A percentile compares a stretch with the other conserved stretches of the same genome.
Evolutionary conservation across 1,140 invertebrate species (phyloP).

Genomic region (Zaprionus nigranus): DNA sequence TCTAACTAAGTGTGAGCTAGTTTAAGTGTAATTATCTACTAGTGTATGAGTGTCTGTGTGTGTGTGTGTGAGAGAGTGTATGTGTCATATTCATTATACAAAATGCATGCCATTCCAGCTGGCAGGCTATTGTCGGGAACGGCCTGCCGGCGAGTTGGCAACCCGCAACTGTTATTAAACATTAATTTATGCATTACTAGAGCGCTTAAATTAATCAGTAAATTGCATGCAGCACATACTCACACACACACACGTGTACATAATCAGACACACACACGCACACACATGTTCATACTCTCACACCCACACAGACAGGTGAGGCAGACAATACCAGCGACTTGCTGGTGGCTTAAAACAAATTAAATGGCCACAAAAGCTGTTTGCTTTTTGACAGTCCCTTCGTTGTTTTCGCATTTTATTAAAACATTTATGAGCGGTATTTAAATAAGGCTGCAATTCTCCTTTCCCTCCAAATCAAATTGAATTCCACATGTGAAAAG

Average conservation of each 20-base stretch:
- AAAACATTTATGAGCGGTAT: constrained; percentile 20
- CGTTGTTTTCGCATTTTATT: constrained; percentile 39
- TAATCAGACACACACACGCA: constrained; percentile 2
- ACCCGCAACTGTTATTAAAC: constrained; percentile 65
- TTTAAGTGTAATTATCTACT: constrained; percentile 6
- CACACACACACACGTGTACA: constrained; percentile 7
- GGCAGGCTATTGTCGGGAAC: constrained; percentile 34
- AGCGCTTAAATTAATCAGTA: constrained; percentile 76
- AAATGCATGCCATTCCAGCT: constrained; percentile 17
- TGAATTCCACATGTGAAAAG: background rate
- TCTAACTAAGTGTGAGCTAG: constrained; percentile 29
- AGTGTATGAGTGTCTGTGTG: constrained; percentile 13
- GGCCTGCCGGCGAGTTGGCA: constrained; percentile 29
- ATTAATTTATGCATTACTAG: constrained; percentile 78
- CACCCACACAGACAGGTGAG: constrained; percentile 9
- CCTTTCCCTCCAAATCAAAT: background rate
- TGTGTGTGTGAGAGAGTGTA: constrained; percentile 13
- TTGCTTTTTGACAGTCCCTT: constrained; percentile 45
- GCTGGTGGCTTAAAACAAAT: constrained; percentile 45
- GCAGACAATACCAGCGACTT: constrained; percentile 28
- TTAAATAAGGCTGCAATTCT: constrained; percentile 9
- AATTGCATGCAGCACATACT: constrained; percentile 49
- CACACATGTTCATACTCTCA: constrained; percentile 15
- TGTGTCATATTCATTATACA: constrained; percentile 36
- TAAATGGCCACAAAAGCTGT: constrained; percentile 52